Conservation (phyloP, 1,140 invertebrate species). For the Bradysia coprophila region DNA sequence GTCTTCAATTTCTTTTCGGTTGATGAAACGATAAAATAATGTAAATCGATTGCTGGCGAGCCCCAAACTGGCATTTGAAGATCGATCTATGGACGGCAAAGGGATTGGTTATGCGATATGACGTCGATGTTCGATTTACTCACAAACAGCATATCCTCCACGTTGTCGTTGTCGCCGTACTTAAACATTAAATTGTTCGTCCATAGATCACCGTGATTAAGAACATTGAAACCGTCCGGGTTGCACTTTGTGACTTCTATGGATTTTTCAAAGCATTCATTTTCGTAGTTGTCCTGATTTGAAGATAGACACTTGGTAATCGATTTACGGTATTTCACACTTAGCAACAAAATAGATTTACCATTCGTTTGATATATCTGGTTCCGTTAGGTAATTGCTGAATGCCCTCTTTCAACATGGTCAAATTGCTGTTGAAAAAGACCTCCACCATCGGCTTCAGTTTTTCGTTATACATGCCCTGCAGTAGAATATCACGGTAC, state of each 20-base stretch:
- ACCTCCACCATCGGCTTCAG: not conserved
- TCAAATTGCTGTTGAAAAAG: too few relatives aligned
- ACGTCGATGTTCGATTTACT: too few relatives aligned
- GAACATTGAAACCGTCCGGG: not conserved
- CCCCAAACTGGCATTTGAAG: not conserved
- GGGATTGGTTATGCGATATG: too few relatives aligned
- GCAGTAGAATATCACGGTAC: not conserved
- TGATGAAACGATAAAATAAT: not conserved
- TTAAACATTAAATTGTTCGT: not conserved
- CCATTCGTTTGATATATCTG: too few relatives aligned
- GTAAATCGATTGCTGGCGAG: not conserved
- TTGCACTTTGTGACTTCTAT: too few relatives aligned
- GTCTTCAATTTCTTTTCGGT: not conserved
- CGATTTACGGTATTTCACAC: too few relatives aligned
- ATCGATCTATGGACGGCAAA: not conserved
- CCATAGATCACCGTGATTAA: not conserved
- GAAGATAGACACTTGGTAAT: too few relatives aligned
- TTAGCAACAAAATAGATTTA: too few relatives aligned
- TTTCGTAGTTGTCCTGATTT: too few relatives aligned
- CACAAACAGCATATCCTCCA: not conserved
- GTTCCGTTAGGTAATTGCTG: too few relatives aligned
- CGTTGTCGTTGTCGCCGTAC: not conserved
- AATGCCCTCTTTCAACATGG: too few relatives aligned
- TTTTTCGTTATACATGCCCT: not conserved
- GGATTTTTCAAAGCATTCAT: too few relatives aligned